Evolutionary conservation across 2,888 invertebrate species (phyloP).

Genomic region (Cataglyphis rosenhaueri): DNA sequence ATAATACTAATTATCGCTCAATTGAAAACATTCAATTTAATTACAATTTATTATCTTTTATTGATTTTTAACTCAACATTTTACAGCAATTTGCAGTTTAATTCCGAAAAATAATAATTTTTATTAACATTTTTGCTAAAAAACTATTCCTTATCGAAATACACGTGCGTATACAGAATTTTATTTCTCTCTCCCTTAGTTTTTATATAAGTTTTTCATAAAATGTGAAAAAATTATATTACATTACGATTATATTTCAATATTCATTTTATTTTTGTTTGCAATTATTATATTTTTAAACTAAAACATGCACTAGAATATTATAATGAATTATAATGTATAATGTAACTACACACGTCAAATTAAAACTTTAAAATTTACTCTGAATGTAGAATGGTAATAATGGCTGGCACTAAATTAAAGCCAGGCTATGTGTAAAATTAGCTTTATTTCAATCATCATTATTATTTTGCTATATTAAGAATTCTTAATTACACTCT

Average conservation of each 20-base stretch:
- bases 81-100: not conserved
- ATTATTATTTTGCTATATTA: constrained; percentile 45
- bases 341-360: not conserved
- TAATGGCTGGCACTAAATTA: constrained; percentile 30
- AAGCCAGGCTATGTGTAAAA: constrained; percentile 7
- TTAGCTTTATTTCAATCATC: constrained; percentile 32
- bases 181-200: not conserved
- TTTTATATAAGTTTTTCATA: constrained; percentile 6
- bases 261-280: not conserved
- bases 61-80: not conserved
- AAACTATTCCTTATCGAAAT: constrained; percentile 9
- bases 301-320: constrained; percentile 20
- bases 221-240: constrained; percentile 7
- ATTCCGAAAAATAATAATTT: not conserved
- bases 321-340: constrained; percentile 9
- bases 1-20: not conserved
- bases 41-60: constrained; percentile 19
- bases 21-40: not conserved
- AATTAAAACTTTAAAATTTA: constrained; percentile 22
- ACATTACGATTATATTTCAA: not conserved
- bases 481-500: constrained; percentile 38
- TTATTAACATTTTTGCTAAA: not conserved
- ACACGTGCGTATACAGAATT: not conserved
- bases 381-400: constrained; percentile 10
- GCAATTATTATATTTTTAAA: constrained; percentile 12